Evolutionary conservation across 2,888 invertebrate species (phyloP).

Genomic region (Lycophotia porphyrea): DNA sequence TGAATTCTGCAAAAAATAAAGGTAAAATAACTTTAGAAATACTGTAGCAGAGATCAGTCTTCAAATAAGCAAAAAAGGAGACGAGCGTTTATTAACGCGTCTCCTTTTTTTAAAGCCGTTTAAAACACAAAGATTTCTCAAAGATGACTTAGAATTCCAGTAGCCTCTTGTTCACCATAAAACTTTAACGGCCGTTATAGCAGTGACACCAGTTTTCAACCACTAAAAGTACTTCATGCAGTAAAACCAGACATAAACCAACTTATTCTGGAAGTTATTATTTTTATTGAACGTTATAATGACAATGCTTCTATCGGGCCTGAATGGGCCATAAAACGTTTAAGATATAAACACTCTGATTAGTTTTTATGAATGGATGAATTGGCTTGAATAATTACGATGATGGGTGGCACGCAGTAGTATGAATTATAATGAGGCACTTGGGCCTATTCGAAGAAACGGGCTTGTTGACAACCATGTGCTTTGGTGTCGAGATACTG

Average conservation of each 20-base stretch:
- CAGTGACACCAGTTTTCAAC: conserved; percentile 18
- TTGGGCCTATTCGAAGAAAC: conserved; percentile 28
- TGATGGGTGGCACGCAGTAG: conserved; percentile 32
- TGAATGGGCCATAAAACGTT: conserved; percentile 64
- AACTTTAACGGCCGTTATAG: conserved; percentile 13
- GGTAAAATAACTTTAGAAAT: neutral
- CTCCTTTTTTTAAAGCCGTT: neutral
- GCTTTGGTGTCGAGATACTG: neutral
- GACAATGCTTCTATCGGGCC: conserved; percentile 42
- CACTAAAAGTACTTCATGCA: conserved; percentile 23
- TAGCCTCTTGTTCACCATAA: neutral
- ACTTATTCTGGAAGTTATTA: conserved; percentile 52
- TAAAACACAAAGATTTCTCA: neutral
- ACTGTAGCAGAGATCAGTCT: neutral
- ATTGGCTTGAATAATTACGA: conserved; percentile 55
- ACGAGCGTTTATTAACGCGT: neutral
- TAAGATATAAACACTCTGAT: conserved; percentile 57
- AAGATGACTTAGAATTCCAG: neutral
- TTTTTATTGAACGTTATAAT: conserved; percentile 53
- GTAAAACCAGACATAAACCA: conserved; percentile 48
- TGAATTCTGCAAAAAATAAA: neutral
- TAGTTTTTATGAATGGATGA: conserved; percentile 66
- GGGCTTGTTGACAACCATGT: conserved; percentile 8
- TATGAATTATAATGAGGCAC: conserved; percentile 50
- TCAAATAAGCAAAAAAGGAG: neutral